phyloP scores from a whole-genome alignment of 1,140 invertebrate genomes.

The Drosophila azteca region DNA sequence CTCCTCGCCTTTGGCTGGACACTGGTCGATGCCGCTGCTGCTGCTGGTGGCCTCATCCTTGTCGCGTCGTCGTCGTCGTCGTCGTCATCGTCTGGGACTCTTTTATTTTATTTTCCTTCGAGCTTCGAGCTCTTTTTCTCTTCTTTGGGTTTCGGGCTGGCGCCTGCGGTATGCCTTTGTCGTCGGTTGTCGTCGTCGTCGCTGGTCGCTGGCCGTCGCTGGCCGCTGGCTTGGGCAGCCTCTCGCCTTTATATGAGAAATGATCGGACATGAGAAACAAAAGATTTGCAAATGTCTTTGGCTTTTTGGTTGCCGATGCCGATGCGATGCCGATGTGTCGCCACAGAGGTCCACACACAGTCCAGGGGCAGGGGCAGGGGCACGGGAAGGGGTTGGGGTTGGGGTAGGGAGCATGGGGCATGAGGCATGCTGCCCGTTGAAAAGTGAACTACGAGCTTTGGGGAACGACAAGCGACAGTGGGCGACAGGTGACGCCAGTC shows the following conservation, averaged over 20 bases:
- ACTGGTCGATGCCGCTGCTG: slow-evolving; percentile 14
- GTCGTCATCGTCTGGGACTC: slow-evolving; percentile 46
- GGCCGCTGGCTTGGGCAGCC: slow-evolving; percentile 35
- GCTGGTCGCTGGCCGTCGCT: slow-evolving; percentile 12
- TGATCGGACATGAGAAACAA: slow-evolving; percentile 83
- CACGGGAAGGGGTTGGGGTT: neutral
- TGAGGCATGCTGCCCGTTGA: slow-evolving; percentile 3
- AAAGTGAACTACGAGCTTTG: slow-evolving; percentile 14
- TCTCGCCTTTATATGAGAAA: slow-evolving; percentile 79
- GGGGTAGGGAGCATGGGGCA: too few relatives aligned
- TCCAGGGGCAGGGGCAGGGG: neutral
- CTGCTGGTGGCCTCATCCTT: slow-evolving; percentile 47
- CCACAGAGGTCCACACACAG: neutral
- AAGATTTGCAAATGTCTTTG: slow-evolving; percentile 83
- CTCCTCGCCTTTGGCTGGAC: slow-evolving; percentile 38
- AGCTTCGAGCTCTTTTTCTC: neutral
- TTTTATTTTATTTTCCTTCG: slow-evolving; percentile 33
- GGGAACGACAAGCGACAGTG: slow-evolving; percentile 41
- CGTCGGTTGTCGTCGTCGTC: slow-evolving; percentile 66
- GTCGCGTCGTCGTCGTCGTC: slow-evolving; percentile 22
- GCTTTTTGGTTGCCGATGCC: slow-evolving; percentile 73
- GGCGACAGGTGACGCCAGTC: slow-evolving; percentile 75
- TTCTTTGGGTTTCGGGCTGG: slow-evolving; percentile 70
- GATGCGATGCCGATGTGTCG: slow-evolving; percentile 36
- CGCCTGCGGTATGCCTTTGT: slow-evolving; percentile 83